Evolutionary conservation across 92 coral and sea anemone species (phyloP), one percentile per base, ranked within the genome.

Genomic region (Epizoanthus scotinus): DNA sequence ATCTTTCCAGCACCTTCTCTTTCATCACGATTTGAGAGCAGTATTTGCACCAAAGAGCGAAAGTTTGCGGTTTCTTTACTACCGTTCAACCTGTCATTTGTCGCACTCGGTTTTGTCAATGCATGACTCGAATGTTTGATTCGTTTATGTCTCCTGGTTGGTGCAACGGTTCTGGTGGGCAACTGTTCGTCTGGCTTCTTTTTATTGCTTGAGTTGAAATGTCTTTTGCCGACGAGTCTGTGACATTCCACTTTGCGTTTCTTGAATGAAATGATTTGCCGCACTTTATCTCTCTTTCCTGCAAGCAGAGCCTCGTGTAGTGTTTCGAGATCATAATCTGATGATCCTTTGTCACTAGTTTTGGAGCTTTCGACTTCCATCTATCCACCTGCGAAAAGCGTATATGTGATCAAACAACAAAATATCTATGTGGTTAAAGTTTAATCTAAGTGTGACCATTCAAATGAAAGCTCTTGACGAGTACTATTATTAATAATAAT

Each of bases 351-450:
- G 22, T 5, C 13, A 31, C 17, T 34, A 34, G 40, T 44, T 4
- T 75, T 56, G 20, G 68, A 59, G 36, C 42, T 75, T 59, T 13
- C 67, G 8, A 22, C 6, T 34, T 75, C 81, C 81, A 74, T 74
- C 28, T 1, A 12, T n/a, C 27, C 5, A 19, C 3, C 9, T 47
- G 52, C 12, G 12, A 47, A 47, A 9, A 47, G 52, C n/a, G 15
- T 13, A 47, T 47, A 12, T 2, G 12, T 0, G 52, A 31, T 47
- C 12, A 47, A 47, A 13, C 52, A 10, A 47, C 17, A 10, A 47
- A 47, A 47, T 14, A 9, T 44, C 52, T 44, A 15, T 44, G 52
- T 44, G 8, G 52, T 8, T 44, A 44, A 44, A 7, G 12, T 47
- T 13, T 8, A 40, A n/a, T n/a, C n/a, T n/a, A n/a, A n/a, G n/a